phyloP scores from a whole-genome alignment of 2,113 vertebrate species.

The Hemicordylus capensis region DNA sequence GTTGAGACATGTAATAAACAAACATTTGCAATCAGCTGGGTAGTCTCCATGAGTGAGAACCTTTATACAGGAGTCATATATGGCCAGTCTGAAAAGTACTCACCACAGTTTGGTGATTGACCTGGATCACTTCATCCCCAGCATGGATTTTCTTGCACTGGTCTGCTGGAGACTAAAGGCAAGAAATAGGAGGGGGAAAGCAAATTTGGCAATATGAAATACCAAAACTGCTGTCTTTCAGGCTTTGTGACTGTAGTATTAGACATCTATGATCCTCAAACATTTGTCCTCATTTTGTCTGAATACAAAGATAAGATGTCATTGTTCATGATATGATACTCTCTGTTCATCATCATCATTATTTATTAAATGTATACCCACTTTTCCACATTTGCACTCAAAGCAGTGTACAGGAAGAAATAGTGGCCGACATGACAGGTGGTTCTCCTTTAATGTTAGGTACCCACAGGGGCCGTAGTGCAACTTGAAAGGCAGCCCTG shows the following conservation, averaged over 20 bases:
- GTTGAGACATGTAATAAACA: no score
- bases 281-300: not conserved
- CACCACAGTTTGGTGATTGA: constrained; percentile 80
- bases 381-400: no score
- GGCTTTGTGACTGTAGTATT: not conserved
- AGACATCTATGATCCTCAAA: not conserved
- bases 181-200: constrained; percentile 41
- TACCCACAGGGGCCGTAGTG: no score
- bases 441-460: no score
- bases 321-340: not conserved
- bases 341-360: no score
- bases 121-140: constrained; percentile 78
- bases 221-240: not conserved
- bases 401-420: no score
- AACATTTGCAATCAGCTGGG: no score
- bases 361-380: no score
- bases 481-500: no score
- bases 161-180: constrained; percentile 79
- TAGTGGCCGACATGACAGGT: no score
- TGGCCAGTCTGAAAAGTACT: constrained; percentile 53
- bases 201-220: constrained; percentile 21
- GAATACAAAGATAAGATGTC: not conserved
- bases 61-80: constrained; percentile 1
- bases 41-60: not conserved
- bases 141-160: constrained; percentile 83